Evolutionary conservation across 2,888 invertebrate genomes (phyloP).

Genomic region (Drosophila niveifrons): DNA sequence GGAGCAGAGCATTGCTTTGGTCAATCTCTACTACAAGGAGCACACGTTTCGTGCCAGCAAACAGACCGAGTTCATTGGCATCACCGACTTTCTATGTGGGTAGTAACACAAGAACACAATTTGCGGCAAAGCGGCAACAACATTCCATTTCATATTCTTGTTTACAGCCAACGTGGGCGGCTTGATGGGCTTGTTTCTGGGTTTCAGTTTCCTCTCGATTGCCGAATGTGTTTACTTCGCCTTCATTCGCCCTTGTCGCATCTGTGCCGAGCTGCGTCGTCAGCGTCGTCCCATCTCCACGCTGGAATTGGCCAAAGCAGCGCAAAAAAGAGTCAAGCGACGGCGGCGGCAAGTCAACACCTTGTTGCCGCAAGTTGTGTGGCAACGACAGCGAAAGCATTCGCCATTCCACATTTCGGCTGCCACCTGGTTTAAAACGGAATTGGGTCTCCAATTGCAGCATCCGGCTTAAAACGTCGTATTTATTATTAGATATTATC

Average conservation of each 20-base stretch:
- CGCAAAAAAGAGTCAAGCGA: conserved; percentile 7
- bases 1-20: conserved; percentile 88
- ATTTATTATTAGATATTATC: not conserved
- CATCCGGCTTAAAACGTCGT: conserved; percentile 31
- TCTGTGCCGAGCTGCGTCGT: conserved; percentile 53
- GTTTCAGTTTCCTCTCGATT: conserved; percentile 92
- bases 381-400: conserved; percentile 20
- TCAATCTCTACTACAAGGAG: conserved; percentile 91
- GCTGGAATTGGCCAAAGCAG: conserved; percentile 31
- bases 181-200: conserved; percentile 92
- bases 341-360: conserved; percentile 4
- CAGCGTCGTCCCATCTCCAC: conserved; percentile 32
- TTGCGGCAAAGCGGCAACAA: too few relatives aligned
- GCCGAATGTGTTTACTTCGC: conserved; percentile 91
- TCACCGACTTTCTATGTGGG: conserved; percentile 93
- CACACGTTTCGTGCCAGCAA: conserved; percentile 90
- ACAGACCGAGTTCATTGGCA: conserved; percentile 92
- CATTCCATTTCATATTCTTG: not conserved
- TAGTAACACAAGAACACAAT: conserved; percentile 74
- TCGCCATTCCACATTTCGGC: conserved; percentile 28
- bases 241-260: conserved; percentile 87
- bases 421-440: conserved; percentile 49
- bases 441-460: conserved; percentile 39
- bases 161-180: conserved; percentile 92
- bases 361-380: conserved; percentile 24